Conservation (phyloP, 2,888 invertebrate genomes). For the Frankliniella fusca region DNA sequence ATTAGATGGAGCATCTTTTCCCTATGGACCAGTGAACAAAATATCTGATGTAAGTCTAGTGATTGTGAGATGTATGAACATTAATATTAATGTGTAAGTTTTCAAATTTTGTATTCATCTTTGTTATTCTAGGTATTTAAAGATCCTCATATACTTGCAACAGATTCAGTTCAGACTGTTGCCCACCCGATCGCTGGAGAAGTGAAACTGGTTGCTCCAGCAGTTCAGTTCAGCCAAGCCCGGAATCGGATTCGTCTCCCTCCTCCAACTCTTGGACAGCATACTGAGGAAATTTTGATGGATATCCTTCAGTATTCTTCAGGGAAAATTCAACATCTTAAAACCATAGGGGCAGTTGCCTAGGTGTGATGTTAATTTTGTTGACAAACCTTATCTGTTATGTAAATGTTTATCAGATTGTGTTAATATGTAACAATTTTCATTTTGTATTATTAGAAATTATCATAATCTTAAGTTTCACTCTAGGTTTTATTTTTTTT, state of each 20-base stretch:
- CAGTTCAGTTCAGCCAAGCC: conserved; percentile 74
- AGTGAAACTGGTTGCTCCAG: conserved; percentile 78
- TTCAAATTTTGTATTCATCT: conserved; percentile 27
- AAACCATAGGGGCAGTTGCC: conserved; percentile 50
- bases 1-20: conserved; percentile 72
- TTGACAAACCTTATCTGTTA: too few relatives aligned
- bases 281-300: conserved; percentile 73
- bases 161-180: conserved; percentile 67
- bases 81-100: background rate
- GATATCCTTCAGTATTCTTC: conserved; percentile 61
- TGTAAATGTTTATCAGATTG: too few relatives aligned
- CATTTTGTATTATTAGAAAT: conserved; percentile 28
- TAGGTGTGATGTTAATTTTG: conserved; percentile 37
- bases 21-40: conserved; percentile 85
- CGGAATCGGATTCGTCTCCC: conserved; percentile 65
- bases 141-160: conserved; percentile 76
- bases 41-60: conserved; percentile 60
- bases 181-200: conserved; percentile 64
- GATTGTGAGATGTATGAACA: background rate
- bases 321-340: conserved; percentile 55
- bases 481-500: background rate
- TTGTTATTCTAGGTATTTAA: conserved; percentile 62
- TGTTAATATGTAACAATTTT: background rate
- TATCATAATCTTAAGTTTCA: background rate
- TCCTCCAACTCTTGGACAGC: conserved; percentile 84